A percentile compares a stretch with the other conserved stretches of the same genome.
Conservation (phyloP, 2,888 invertebrate species). For the Resseliella maxima region DNA sequence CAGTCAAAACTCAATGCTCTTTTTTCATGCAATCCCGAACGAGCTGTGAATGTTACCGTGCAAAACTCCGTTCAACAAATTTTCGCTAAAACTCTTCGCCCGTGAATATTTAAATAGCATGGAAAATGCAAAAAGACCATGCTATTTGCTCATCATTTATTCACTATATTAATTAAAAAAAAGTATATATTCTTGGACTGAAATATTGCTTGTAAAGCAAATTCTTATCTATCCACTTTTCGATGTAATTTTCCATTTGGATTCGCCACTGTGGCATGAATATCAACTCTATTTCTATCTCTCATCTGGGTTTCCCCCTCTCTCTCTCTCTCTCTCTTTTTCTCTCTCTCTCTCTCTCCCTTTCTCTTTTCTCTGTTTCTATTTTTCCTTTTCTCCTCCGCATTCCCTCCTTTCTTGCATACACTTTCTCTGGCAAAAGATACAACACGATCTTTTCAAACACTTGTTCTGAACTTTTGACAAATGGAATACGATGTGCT, state of each 20-base stretch:
- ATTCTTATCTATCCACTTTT: conserved; percentile 25
- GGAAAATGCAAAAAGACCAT: conserved; percentile 34
- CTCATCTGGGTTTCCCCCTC: too few species aligned
- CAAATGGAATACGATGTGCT: background rate
- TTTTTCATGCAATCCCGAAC: background rate
- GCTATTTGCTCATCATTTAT: conserved; percentile 48
- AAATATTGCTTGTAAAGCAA: conserved; percentile 18
- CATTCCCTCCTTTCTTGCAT: too few species aligned
- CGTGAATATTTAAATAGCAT: conserved; percentile 45
- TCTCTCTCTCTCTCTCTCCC: too few species aligned
- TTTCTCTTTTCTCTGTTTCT: too few species aligned
- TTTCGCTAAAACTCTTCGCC: conserved; percentile 5
- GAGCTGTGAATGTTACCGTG: background rate
- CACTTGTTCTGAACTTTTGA: conserved; percentile 38
- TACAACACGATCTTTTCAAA: background rate
- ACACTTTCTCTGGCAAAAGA: too few species aligned
- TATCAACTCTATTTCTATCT: background rate
- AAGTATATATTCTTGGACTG: conserved; percentile 8
- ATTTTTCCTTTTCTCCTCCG: too few species aligned
- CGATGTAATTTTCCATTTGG: conserved; percentile 30
- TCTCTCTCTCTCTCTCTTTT: too few species aligned
- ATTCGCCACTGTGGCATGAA: background rate
- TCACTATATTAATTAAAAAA: conserved; percentile 34
- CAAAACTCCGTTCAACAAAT: background rate
- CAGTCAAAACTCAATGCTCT: background rate